Percentiles rank a stretch among this genome's conserved stretches.
These are phyloP conservation scores for Campopleginae sp. DNA, from an alignment of 2,888 invertebrate species.

Conservation along the genomic window DNA sequence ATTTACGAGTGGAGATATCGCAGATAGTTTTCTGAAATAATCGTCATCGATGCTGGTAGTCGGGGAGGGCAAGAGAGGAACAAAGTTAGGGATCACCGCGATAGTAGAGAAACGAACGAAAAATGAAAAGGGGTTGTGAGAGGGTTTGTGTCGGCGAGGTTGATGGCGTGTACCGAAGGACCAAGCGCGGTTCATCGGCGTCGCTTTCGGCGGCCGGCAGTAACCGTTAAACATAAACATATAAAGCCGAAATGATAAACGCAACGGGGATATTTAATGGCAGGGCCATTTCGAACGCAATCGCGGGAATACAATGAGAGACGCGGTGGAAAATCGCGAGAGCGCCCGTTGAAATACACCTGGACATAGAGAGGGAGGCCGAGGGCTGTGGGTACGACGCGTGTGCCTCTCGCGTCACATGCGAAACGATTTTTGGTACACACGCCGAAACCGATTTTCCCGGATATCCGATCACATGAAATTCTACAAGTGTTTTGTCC, in stretches of 20 bases:
- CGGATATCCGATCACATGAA: conserved; percentile 5
- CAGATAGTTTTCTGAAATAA: conserved; percentile 51
- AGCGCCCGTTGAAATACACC: conserved; percentile 35
- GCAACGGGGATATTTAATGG: conserved; percentile 80
- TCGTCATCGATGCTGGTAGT: conserved; percentile 40
- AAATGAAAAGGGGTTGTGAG: conserved; percentile 35
- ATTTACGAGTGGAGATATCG: conserved; percentile 43
- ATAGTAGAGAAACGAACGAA: conserved; percentile 4
- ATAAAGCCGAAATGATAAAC: conserved; percentile 81
- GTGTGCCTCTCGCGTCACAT: not conserved
- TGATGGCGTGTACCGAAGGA: conserved; percentile 35
- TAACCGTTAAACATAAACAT: conserved; percentile 79
- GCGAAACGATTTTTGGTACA: not conserved
- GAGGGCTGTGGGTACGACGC: not conserved
- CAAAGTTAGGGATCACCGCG: conserved; percentile 39
- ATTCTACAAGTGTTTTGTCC: conserved; percentile 13
- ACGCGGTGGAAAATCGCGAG: conserved; percentile 42
- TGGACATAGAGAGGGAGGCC: not conserved
- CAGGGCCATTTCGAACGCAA: conserved; percentile 71
- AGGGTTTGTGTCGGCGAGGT: conserved; percentile 11
- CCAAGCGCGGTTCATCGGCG: conserved; percentile 34
- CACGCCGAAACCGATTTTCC: not conserved
- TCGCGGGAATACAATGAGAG: conserved; percentile 65
- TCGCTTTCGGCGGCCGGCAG: conserved; percentile 52
- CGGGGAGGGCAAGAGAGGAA: not conserved